Evolutionary conservation across 2,113 vertebrate genomes (phyloP).

Genomic region (Lynx canadensis): DNA sequence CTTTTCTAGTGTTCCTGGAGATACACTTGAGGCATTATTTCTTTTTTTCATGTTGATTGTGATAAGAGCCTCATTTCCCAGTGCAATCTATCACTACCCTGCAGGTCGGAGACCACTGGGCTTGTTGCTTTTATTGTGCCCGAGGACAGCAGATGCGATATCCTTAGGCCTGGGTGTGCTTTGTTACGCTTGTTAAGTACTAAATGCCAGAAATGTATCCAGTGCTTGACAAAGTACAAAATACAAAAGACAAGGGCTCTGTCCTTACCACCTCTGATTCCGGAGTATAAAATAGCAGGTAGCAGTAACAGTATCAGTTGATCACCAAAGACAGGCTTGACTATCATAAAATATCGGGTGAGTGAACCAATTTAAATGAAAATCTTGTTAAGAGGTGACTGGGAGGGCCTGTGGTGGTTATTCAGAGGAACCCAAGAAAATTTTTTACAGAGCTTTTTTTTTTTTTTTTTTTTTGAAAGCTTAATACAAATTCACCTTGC

Average conservation of each 20-base stretch:
- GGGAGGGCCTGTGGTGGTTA: background rate
- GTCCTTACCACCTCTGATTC: constrained; percentile 25
- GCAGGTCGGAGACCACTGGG: background rate
- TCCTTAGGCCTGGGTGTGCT: background rate
- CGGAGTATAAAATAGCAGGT: background rate
- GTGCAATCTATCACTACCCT: background rate
- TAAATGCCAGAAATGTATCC: constrained; percentile 46
- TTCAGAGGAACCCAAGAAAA: background rate
- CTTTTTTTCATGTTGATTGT: background rate
- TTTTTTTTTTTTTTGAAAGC: background rate
- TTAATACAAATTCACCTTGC: background rate
- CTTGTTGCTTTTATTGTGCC: background rate
- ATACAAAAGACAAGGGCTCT: constrained; percentile 32
- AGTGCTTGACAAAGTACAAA: constrained; percentile 1
- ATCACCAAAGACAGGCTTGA: background rate
- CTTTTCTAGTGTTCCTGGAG: background rate
- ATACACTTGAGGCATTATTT: background rate
- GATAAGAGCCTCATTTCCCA: background rate
- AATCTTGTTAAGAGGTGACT: background rate
- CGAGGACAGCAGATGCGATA: background rate
- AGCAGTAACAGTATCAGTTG: background rate
- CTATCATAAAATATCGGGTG: background rate
- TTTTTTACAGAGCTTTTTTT: background rate
- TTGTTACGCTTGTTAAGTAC: constrained; percentile 39
- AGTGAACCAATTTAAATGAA: background rate